Evolutionary conservation across 2,888 invertebrate species (phyloP).

Genomic region (Melikaiella ostensackeni): DNA sequence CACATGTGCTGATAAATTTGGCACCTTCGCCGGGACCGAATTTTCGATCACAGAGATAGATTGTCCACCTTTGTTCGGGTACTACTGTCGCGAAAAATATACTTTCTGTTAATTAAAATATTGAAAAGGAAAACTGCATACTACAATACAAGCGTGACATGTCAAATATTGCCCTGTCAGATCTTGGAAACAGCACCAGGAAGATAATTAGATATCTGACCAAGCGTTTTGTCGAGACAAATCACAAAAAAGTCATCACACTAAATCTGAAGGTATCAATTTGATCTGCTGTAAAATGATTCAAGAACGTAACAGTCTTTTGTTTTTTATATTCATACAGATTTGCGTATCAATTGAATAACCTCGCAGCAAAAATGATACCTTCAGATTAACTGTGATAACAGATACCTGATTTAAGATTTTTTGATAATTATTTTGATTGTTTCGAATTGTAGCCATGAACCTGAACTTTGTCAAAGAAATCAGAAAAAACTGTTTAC

Average conservation of each 20-base stretch:
- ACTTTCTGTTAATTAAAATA: background rate
- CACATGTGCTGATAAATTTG: conserved; percentile 34
- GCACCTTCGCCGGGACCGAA: conserved; percentile 21
- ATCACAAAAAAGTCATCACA: background rate
- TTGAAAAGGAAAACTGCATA: background rate
- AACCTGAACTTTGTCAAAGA: background rate
- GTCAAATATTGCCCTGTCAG: background rate
- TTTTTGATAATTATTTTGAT: too few relatives aligned
- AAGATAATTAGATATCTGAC: background rate
- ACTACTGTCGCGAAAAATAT: background rate
- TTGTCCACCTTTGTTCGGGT: background rate
- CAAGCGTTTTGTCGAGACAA: background rate
- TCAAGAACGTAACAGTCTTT: too few relatives aligned
- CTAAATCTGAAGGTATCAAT: too few relatives aligned
- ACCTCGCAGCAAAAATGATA: too few relatives aligned
- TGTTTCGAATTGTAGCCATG: background rate
- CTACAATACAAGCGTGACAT: background rate
- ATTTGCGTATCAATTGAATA: too few relatives aligned
- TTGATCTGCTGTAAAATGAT: too few relatives aligned
- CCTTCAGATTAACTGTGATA: too few relatives aligned
- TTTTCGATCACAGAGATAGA: background rate
- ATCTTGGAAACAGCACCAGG: background rate
- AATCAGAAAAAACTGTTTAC: background rate
- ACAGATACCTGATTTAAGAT: too few relatives aligned
- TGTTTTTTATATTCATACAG: too few relatives aligned